phyloP scores from a whole-genome alignment of 2,888 invertebrate species.

The Gari tellinella region DNA sequence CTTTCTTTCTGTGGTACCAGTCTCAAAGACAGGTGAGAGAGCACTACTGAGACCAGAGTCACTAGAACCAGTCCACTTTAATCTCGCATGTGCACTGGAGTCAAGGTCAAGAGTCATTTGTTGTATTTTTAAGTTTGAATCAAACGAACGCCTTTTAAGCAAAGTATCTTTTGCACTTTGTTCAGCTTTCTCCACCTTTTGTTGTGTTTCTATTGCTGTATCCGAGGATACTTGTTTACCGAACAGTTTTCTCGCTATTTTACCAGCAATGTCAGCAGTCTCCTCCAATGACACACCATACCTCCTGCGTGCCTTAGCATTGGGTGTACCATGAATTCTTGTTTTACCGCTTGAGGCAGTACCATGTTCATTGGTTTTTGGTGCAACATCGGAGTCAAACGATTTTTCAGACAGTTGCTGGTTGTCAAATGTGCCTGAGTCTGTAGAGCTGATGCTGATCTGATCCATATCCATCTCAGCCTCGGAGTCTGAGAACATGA shows the following conservation, averaged over 20 bases:
- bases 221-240: too few species aligned
- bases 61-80: constrained; percentile 19
- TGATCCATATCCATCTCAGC: constrained; percentile 41
- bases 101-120: constrained; percentile 33
- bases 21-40: constrained; percentile 47
- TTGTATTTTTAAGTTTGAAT: constrained; percentile 46
- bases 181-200: too few species aligned
- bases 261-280: too few species aligned
- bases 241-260: too few species aligned
- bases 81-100: not conserved
- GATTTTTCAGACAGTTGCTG: not conserved
- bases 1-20: constrained; percentile 4
- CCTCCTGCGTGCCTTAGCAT: too few species aligned
- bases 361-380: too few species aligned
- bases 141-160: constrained; percentile 44
- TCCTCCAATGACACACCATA: too few species aligned
- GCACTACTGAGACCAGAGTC: constrained; percentile 39
- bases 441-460: constrained; percentile 25
- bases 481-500: constrained; percentile 56
- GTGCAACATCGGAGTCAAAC: not conserved
- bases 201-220: too few species aligned
- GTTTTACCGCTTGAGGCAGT: too few species aligned
- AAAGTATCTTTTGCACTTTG: constrained; percentile 12
- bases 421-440: constrained; percentile 16
- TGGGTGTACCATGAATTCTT: too few species aligned